These are phyloP conservation scores for Aurelia aurita complex sp. Pacific DNA, from an alignment of 30 jellyfish, hydroid and myxozoan genomes.

Conservation along the genomic window DNA sequence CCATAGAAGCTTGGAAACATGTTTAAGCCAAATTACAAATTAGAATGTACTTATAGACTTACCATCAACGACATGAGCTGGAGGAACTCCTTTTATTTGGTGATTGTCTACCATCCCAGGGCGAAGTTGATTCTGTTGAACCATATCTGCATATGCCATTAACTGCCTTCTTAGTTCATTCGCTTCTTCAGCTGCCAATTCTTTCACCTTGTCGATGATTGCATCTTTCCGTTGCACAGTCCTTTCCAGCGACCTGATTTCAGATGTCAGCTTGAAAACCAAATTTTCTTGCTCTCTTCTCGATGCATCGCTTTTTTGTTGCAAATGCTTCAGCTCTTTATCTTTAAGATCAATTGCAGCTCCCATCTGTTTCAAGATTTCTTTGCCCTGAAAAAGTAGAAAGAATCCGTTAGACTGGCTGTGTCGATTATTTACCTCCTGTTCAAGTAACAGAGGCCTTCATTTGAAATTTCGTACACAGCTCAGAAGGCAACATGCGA, in stretches of 20 bases:
- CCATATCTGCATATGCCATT: conserved; percentile 2
- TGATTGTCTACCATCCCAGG: too few relatives aligned
- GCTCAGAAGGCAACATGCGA: too few relatives aligned
- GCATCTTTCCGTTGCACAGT: conserved; percentile 1
- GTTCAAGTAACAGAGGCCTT: not conserved
- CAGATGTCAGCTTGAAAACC: conserved; percentile 5
- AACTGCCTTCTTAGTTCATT: not conserved
- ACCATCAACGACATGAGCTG: too few relatives aligned
- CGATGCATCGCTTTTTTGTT: not conserved
- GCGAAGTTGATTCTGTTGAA: not conserved
- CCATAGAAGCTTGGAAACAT: too few relatives aligned
- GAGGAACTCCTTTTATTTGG: too few relatives aligned
- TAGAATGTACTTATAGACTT: too few relatives aligned
- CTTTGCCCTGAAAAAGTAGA: conserved; percentile 18
- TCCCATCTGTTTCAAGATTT: not conserved
- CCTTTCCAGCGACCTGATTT: conserved; percentile 16
- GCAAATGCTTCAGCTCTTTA: not conserved
- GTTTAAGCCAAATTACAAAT: too few relatives aligned
- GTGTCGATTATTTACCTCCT: not conserved
- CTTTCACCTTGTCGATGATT: not conserved
- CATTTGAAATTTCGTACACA: not conserved
- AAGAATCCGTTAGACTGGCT: not conserved
- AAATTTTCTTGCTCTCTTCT: not conserved
- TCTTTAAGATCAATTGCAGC: not conserved
- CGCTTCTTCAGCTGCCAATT: conserved; percentile 9